Evolutionary conservation across 2,888 invertebrate genomes (phyloP).

Genomic region (Linyphia triangularis): DNA sequence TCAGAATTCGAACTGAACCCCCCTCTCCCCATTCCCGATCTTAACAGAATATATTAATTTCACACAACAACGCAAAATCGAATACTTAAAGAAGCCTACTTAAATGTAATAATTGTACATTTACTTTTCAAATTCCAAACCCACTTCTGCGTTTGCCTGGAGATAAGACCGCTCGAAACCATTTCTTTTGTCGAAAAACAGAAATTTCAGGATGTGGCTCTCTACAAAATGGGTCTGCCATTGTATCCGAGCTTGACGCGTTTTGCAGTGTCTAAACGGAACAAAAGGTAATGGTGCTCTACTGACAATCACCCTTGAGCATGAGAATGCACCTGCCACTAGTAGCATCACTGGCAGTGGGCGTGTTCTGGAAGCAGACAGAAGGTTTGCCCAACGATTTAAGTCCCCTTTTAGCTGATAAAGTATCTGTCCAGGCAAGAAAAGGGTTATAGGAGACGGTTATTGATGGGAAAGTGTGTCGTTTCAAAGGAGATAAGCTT

Average conservation of each 20-base stretch:
- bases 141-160: too few species aligned
- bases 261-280: neutral
- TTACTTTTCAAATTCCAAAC: too few species aligned
- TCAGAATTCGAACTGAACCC: too few species aligned
- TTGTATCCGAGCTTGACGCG: neutral
- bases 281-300: neutral
- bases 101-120: too few species aligned
- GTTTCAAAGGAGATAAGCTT: neutral
- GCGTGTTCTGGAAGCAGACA: neutral
- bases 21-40: too few species aligned
- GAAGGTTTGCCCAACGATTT: neutral
- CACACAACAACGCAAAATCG: too few species aligned
- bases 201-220: neutral
- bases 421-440: neutral
- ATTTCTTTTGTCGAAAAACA: too few species aligned
- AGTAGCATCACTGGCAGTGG: neutral
- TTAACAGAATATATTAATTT: too few species aligned
- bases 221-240: neutral
- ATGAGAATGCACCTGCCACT: neutral
- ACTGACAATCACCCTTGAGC: neutral
- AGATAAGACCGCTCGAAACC: too few species aligned
- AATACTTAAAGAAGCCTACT: too few species aligned
- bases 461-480: neutral
- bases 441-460: neutral
- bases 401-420: neutral